Evolutionary conservation across 2,113 vertebrate species (phyloP).

Genomic region (Paracanthobrama guichenoti): DNA sequence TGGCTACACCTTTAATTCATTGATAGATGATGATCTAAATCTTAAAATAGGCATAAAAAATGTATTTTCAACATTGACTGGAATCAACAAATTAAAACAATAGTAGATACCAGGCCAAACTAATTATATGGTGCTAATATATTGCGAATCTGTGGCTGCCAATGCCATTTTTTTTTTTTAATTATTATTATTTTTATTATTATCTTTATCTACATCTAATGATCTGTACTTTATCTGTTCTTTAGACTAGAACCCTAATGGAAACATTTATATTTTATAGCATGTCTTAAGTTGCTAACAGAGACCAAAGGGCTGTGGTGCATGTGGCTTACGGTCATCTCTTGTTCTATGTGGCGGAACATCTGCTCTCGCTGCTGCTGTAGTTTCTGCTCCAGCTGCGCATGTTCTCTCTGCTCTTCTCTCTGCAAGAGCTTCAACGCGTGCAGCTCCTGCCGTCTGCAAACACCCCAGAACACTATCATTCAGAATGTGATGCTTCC

Average conservation of each 20-base stretch:
- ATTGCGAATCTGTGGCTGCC: too few relatives aligned
- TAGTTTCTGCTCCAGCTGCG: slow-evolving; percentile 71
- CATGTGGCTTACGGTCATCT: slow-evolving; percentile 71
- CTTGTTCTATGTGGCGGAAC: slow-evolving; percentile 76
- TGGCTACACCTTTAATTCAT: too few relatives aligned
- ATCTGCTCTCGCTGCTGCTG: slow-evolving; percentile 76
- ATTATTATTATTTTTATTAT: too few relatives aligned
- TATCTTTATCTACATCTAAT: too few relatives aligned
- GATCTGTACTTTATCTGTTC: too few relatives aligned
- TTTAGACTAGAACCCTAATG: neutral
- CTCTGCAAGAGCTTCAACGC: slow-evolving; percentile 74
- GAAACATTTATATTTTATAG: neutral
- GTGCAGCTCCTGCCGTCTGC: slow-evolving; percentile 72
- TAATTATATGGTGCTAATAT: too few relatives aligned
- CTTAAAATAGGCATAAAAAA: too few relatives aligned
- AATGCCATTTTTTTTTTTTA: too few relatives aligned
- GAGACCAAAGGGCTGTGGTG: neutral
- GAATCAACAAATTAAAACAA: too few relatives aligned
- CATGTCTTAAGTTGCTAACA: neutral
- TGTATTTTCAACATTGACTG: too few relatives aligned
- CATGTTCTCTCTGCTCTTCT: slow-evolving; percentile 73
- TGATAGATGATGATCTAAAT: too few relatives aligned
- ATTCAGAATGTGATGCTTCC: neutral
- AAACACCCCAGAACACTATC: neutral
- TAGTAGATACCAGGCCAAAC: too few relatives aligned